Evolutionary conservation across 2,797 vertebrate species (phyloP).

Genomic region (Pseudochirops cupreus): DNA sequence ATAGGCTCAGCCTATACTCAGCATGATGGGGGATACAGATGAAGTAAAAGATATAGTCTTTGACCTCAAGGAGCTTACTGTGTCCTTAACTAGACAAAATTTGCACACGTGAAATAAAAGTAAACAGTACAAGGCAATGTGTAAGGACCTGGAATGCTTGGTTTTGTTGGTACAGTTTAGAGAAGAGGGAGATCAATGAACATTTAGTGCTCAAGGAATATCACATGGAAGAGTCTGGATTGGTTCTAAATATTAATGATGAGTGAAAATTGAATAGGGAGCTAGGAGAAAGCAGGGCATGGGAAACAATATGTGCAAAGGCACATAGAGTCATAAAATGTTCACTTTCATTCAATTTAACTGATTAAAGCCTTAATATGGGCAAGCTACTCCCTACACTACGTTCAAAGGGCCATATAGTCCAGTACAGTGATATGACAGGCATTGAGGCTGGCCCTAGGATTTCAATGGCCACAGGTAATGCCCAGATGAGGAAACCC

Average conservation of each 20-base stretch:
- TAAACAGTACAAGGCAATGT: neutral
- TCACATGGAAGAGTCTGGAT: neutral
- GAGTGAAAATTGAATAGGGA: neutral
- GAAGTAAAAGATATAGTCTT: neutral
- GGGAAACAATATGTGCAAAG: neutral
- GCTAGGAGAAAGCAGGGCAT: neutral
- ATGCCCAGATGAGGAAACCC: neutral
- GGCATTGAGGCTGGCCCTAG: neutral
- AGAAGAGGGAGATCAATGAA: neutral
- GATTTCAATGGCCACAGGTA: neutral
- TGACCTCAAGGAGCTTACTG: neutral
- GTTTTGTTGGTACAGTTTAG: neutral
- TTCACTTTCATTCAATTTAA: neutral
- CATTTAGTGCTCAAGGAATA: neutral
- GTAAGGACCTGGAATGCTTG: neutral
- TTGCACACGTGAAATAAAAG: neutral
- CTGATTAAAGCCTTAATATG: neutral
- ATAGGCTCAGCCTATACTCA: slow-evolving; percentile 57
- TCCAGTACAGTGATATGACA: neutral
- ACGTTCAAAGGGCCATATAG: neutral
- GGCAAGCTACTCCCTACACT: neutral
- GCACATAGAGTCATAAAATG: neutral
- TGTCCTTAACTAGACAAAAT: neutral
- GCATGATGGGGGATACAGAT: slow-evolving; percentile 36
- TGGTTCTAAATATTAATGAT: neutral